Base-by-base conservation (phyloP, 2,888 invertebrate genomes). In the Chaetogeoica ovagalla region DNA sequence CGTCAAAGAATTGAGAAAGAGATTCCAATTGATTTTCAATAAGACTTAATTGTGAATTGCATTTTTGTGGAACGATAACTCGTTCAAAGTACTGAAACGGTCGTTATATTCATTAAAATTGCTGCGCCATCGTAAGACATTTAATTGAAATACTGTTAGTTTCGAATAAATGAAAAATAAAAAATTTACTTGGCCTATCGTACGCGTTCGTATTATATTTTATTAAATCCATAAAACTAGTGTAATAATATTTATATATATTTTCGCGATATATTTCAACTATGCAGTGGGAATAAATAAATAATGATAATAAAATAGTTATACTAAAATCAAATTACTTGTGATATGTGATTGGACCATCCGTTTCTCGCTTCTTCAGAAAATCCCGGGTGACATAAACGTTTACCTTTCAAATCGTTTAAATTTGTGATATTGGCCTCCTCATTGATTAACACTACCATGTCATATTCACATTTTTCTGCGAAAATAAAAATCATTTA, bases 301-400 rank as follows among this genome's bases (percentile, higher is more conserved):
- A 55, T 7, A 6, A 19, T 55, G 19, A 19, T 55, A 19, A 55
- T n/a, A n/a, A n/a, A n/a, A n/a, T 17, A 30, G n/a, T 63, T 62
- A 63, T 9, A 15, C 48, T 48, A 7, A 17, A 57, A 23, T 43
- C 3, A 23, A 2, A 89, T 88, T 87, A 94, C 93, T 88, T 91
- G 91, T 11, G 91, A 90, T 52, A 95, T 87, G 0, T 94, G 91
- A 83, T 91, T 92, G 0, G 93, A 92, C 89, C 93, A 91, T 23
- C 94, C 93, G 30, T 90, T 89, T 74, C 89, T 89, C 65, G 90
- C 89, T 0, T 92, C 93, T 43, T 83, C 82, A 73, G 82, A 82
- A 83, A 87, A 90, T 2, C 94, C 94, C 0, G 95, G 93, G 86
- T 95, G 95, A 85, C 96, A 97, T 17, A 94, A 90, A 57, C 89